Base-by-base conservation (phyloP, 2,797 vertebrate genomes). In the Chrysolophus pictus region DNA sequence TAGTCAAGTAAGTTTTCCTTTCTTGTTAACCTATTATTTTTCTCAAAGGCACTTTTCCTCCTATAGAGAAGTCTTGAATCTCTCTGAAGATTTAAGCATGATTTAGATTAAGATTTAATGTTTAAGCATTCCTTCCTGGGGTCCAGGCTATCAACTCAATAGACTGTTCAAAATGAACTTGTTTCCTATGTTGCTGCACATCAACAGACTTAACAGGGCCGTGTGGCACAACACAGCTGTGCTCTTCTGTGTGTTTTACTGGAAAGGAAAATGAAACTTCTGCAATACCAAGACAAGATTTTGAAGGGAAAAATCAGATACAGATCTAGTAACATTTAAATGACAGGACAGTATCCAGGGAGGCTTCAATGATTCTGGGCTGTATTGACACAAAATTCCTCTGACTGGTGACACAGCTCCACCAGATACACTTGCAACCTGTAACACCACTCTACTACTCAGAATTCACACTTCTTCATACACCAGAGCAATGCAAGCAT, bases 91-190 rank as follows among this genome's bases (percentile, higher is more conserved):
- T 5, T 60, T 44, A 44, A 44, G 9, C 42, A 44, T 44, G 42
- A 44, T 18, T 44, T 44, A 19, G 18, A 44, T 44, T 44, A 44
- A 44, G 42, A 44, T 10, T 44, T 19, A 44, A 39, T 63, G 26
- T 53, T 94, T 77, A 77, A 82, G 16, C 13, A 16, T 39, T 71
- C 16, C 42, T 87, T 69, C 58, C 69, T 24, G 53, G 77, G 28
- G 39, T 95, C 29, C 72, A 85, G 72, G 53, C 75, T 63, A 94
- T 80, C 86, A 91, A 31, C 72, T 90, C 86, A 72, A 62, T 0
- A 88, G 78, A 90, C 69, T 62, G 33, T 88, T 88, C 41, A 62
- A 87, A 94, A 95, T 83, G 35, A 90, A 13, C 72, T 67, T 74
- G 53, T 55, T 91, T 94, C 79, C 42, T 62, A 18, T 41, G 41